Evolutionary conservation across 2,113 vertebrate species (phyloP), one percentile per base, ranked within the genome.

Genomic region (Oncorhynchus nerka): DNA sequence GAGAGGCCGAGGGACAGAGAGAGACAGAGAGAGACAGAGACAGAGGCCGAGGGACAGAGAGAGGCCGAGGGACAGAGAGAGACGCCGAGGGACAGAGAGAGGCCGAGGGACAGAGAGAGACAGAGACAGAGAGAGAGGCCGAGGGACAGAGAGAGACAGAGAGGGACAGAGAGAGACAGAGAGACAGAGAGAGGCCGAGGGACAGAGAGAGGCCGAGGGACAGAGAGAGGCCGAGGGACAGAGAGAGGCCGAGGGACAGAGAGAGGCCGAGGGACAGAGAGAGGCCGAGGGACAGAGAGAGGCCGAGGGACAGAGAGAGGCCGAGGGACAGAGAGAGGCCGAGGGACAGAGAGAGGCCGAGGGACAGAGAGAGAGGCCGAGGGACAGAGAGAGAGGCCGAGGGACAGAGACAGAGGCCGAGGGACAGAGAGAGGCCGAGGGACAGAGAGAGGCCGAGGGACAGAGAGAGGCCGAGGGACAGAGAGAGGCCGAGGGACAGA

Each of bases 201-300:
- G 76, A 79, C 28, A 30, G 68, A 30, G 30, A 30, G 30, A 79
- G 68, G 70, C n/a, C n/a, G n/a, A n/a, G n/a, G n/a, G 74, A 77
- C 32, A 1, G 34, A 0, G 3, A 5, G 15, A 5, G 19, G 1
- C n/a, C n/a, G n/a, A n/a, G n/a, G n/a, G n/a, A n/a, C n/a, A n/a
- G n/a, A n/a, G n/a, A n/a, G n/a, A n/a, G n/a, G n/a, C 24, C 24
- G 24, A 24, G 24, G 24, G 24, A 24, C 24, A n/a, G n/a, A 24
- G 24, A 24, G 24, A 24, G 24, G 24, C 24, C 24, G 24, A 24
- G 24, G 24, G 24, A 24, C 24, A n/a, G n/a, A 24, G 24, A 24
- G 24, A 24, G 24, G 24, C 24, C 24, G 24, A 24, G 24, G 24
- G 24, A 24, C 24, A 24, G 4, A 5, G 4, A 77, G 30, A 61